Evolutionary conservation across 2,888 invertebrate species (phyloP), one percentile per base, ranked within the genome.

Genomic region (Lordiphosa fenestrarum): DNA sequence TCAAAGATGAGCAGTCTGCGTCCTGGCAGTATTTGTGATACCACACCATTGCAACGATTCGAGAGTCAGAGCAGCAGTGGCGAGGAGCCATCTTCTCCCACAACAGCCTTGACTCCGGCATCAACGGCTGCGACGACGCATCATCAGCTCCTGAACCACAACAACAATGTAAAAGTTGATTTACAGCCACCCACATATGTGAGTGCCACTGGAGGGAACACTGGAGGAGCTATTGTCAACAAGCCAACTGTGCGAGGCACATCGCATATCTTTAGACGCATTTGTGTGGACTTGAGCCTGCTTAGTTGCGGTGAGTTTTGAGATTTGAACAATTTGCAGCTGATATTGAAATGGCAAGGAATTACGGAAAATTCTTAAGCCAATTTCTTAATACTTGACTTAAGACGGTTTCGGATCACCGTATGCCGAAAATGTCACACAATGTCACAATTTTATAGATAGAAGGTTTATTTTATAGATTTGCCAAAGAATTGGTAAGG

Each of bases 71-170:
- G 87, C 65, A 87, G 87, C 70, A 78, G 75, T 56, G 69, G 87
- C 59, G 86, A 86, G 65, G 87, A 87, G 58, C 87, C 87, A 12
- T 85, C 87, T 6, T 86, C 86, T 6, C 87, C 87, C n/a, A 82
- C 71, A 37, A 69, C 69, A 33, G 66, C 72, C 10, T 30, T 30
- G 30, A 72, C 71, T 39, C 53, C 67, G 21, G 51, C 80, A 46
- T 72, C 71, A 47, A 72, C 67, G 36, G 57, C 65, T 10, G 3
- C 30, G 30, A 9, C 37, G 38, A 48, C 41, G 6, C 59, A 61
- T 10, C 66, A 50, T 25, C 66, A 48, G 9, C 49, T 42, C 4
- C 63, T 30, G 3, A 74, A 68, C 36, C 78, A 71, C 50, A 74
- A 73, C 54, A 86, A 77, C 52, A 78, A 76, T 68, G 83, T 86